Percentiles rank a stretch among this genome's conserved stretches.
These are phyloP conservation scores for Callaeas wilsoni DNA, from an alignment of 2,113 vertebrate species.

Conservation along the genomic window DNA sequence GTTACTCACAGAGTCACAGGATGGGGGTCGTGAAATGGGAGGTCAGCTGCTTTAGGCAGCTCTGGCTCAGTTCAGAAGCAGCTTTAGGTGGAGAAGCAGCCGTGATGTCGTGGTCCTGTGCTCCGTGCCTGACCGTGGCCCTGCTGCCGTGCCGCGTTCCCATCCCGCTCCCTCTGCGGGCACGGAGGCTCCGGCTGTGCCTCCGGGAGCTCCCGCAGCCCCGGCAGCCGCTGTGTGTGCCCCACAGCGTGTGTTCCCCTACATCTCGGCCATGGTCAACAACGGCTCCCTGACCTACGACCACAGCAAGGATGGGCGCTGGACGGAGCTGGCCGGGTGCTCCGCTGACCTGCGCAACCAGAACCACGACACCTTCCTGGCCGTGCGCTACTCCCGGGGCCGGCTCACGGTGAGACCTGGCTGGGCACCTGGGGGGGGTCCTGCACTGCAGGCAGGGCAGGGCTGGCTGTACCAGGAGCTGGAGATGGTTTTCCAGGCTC, in stretches of 20 bases:
- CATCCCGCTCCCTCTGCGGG: not conserved
- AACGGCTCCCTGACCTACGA: constrained; percentile 93
- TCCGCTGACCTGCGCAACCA: constrained; percentile 90
- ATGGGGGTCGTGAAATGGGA: not conserved
- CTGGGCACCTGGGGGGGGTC: no score
- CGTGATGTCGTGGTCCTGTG: not conserved
- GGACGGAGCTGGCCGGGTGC: constrained; percentile 90
- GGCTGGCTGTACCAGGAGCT: not conserved
- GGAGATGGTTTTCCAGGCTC: not conserved
- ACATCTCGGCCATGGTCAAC: constrained; percentile 95
- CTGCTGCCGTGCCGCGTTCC: not conserved
- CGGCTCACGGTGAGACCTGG: constrained; percentile 84
- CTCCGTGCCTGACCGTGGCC: accelerated
- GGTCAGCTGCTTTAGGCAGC: not conserved
- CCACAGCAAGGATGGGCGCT: constrained; percentile 92
- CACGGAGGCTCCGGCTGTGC: not conserved
- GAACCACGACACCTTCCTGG: constrained; percentile 93
- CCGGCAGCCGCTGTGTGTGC: not conserved
- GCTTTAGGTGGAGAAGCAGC: not conserved
- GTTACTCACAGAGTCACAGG: not conserved
- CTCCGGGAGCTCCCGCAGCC: not conserved
- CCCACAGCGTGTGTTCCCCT: constrained; percentile 89
- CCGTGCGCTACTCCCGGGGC: constrained; percentile 93
- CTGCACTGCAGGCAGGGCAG: accelerated
- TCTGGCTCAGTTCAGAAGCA: not conserved